Conservation (phyloP, 2,888 invertebrate species). For the Mythimna loreyi region DNA sequence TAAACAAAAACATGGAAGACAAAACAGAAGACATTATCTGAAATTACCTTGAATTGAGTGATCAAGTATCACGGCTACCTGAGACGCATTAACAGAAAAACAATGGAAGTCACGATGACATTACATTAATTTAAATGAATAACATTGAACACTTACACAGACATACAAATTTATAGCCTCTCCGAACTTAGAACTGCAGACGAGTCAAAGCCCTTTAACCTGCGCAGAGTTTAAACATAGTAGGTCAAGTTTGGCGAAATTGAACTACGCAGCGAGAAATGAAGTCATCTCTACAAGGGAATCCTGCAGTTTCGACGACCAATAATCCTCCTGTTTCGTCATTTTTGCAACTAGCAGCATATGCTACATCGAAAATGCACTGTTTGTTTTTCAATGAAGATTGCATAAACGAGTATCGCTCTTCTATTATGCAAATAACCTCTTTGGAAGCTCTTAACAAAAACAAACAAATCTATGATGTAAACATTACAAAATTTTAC, state of each 20-base stretch:
- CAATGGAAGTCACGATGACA: conserved; percentile 26
- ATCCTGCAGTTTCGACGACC: background rate
- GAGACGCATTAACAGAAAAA: conserved; percentile 29
- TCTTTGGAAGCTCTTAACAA: conserved; percentile 18
- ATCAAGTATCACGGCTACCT: conserved; percentile 20
- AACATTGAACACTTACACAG: background rate
- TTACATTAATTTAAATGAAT: conserved; percentile 1
- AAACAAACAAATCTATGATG: conserved; percentile 51
- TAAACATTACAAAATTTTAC: conserved; percentile 47
- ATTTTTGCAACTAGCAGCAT: background rate
- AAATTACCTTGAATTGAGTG: conserved; percentile 38
- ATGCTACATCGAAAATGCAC: background rate
- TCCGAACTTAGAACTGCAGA: background rate
- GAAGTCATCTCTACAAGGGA: background rate
- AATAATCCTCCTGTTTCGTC: background rate
- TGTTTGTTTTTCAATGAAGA: conserved; percentile 21
- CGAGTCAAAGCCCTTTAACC: conserved; percentile 41
- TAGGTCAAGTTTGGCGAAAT: conserved; percentile 35
- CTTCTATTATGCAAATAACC: conserved; percentile 22
- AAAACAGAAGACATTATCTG: conserved; percentile 7
- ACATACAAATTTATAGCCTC: background rate
- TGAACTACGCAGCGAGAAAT: background rate
- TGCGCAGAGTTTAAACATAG: background rate
- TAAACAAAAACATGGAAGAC: conserved; percentile 25
- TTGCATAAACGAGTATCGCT: conserved; percentile 10